These are phyloP conservation scores for Fistularia tabacaria DNA, from an alignment of 2,797 vertebrate species.

Conservation along the genomic window DNA sequence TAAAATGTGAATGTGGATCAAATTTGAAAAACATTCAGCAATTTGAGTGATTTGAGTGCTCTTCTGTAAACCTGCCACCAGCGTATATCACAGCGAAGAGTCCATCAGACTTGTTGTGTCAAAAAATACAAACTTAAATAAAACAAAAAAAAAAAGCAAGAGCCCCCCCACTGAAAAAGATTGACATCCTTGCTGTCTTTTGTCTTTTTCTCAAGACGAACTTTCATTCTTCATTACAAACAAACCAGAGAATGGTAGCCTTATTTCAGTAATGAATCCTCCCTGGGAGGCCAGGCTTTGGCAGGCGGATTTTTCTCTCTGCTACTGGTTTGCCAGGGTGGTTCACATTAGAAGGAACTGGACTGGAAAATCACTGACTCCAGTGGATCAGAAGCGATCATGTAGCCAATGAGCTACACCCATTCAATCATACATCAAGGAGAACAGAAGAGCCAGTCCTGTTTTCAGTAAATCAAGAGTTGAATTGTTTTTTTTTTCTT, in stretches of 20 bases:
- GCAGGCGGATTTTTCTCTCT: constrained; percentile 39
- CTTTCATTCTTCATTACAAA: constrained; percentile 43
- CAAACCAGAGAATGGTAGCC: constrained; percentile 22
- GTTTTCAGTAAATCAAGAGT: neutral
- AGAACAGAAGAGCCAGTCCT: neutral
- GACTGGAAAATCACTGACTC: constrained; percentile 69
- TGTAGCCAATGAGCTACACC: constrained; percentile 36
- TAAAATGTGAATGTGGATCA: no score
- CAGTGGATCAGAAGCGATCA: constrained; percentile 50
- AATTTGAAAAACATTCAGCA: no score
- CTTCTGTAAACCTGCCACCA: no score
- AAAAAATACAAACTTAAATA: no score
- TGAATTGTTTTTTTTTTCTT: neutral
- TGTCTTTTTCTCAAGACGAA: constrained; percentile 29
- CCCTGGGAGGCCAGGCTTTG: constrained; percentile 14
- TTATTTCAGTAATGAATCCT: constrained; percentile 40
- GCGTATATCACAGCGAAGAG: no score
- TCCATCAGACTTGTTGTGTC: no score
- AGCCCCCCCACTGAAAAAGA: constrained; percentile 2
- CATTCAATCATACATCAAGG: constrained; percentile 11
- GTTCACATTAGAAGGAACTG: constrained; percentile 62
- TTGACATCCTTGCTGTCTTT: constrained; percentile 12
- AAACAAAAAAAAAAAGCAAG: no score
- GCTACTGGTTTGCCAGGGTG: constrained; percentile 57
- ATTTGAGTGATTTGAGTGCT: no score